Evolutionary conservation across 1,140 invertebrate species (phyloP).

Genomic region (Dreissena polymorpha): DNA sequence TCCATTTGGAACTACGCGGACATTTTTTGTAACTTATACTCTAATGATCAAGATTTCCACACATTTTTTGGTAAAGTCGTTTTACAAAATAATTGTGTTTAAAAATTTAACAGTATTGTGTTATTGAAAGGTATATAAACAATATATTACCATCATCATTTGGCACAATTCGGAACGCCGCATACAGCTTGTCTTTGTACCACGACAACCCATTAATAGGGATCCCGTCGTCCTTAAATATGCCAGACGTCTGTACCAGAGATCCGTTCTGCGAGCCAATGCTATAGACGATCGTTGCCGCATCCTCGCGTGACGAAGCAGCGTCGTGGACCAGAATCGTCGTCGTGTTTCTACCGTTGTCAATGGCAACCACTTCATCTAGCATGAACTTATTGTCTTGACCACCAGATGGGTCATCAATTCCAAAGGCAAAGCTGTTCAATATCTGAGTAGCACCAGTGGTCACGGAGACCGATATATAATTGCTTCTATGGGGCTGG

Average conservation of each 20-base stretch:
- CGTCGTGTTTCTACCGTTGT: constrained; percentile 27
- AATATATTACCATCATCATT: no score
- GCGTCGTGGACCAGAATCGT: constrained; percentile 23
- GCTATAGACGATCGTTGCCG: constrained; percentile 10
- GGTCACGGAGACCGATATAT: constrained; percentile 39
- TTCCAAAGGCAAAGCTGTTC: constrained; percentile 37
- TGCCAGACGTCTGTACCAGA: constrained; percentile 19
- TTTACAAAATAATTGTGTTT: no score
- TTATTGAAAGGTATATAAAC: no score
- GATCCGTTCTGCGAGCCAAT: constrained; percentile 36
- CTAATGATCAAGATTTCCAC: no score
- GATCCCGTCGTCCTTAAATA: constrained; percentile 23
- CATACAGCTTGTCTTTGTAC: constrained; percentile 27
- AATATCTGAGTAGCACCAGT: constrained; percentile 33
- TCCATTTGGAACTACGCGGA: no score
- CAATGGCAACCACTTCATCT: constrained; percentile 34
- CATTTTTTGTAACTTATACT: no score
- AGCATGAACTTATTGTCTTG: constrained; percentile 19
- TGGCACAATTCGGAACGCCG: constrained; percentile 26
- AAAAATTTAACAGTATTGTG: no score
- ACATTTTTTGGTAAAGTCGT: no score
- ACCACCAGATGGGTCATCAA: not conserved
- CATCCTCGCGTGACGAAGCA: constrained; percentile 17
- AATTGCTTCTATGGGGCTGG: constrained; percentile 35
- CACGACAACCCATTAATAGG: constrained; percentile 43